These are phyloP conservation scores for Gavialis gangeticus DNA, from an alignment of 2,113 vertebrate species.

Conservation along the genomic window DNA sequence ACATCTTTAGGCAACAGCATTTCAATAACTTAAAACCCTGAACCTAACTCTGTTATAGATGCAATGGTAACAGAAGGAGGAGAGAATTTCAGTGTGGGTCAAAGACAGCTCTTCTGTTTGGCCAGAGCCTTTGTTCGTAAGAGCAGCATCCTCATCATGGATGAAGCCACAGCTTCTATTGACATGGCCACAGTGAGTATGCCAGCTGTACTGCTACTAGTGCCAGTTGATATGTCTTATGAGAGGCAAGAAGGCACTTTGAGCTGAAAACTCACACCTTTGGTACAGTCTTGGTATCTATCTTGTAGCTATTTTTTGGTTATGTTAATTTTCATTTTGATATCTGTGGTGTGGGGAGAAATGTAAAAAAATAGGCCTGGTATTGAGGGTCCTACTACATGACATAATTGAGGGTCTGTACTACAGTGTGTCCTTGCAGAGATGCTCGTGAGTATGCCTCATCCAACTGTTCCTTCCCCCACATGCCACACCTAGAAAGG, in stretches of 20 bases:
- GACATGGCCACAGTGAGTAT: slow-evolving; percentile 96
- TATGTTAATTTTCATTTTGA: not conserved
- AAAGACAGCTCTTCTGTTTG: slow-evolving; percentile 96
- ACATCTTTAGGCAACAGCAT: not conserved
- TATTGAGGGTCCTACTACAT: not conserved
- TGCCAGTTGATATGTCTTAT: not conserved
- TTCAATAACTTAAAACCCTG: not conserved
- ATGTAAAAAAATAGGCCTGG: not conserved
- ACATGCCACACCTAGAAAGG: too few species aligned
- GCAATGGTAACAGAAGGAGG: slow-evolving; percentile 94
- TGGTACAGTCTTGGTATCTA: not conserved
- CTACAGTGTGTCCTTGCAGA: too few species aligned
- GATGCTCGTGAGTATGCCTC: too few species aligned
- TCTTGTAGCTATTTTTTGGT: not conserved
- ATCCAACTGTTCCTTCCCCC: too few species aligned
- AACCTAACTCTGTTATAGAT: slow-evolving; percentile 76
- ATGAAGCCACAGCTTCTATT: slow-evolving; percentile 97
- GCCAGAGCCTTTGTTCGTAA: slow-evolving; percentile 96
- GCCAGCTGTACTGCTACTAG: fast-evolving
- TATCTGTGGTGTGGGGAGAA: not conserved
- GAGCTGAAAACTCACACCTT: not conserved
- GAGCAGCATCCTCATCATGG: slow-evolving; percentile 99
- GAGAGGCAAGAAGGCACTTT: not conserved
- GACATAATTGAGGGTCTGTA: not conserved
- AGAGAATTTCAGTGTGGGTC: slow-evolving; percentile 98